Base-by-base conservation (phyloP, 2,888 invertebrate species). In the Synanthedon tipuliformis region DNA sequence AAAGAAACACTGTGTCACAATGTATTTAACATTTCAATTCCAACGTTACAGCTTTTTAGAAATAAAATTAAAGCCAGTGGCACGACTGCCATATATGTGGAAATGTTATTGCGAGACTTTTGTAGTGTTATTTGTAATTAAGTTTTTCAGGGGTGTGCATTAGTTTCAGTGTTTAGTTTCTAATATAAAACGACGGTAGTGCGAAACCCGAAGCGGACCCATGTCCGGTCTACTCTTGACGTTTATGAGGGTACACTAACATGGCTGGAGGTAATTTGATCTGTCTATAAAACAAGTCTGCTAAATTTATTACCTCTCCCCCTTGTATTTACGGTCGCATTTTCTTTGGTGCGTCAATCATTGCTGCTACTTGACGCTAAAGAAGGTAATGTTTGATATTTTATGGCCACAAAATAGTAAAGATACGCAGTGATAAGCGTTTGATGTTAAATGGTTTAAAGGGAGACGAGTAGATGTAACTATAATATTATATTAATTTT, bases 171-270 rank as follows among this genome's bases (percentile, higher is more conserved):
- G 59, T 58, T 56, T 61, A 56, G 56, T 58, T 62, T 62, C 65
- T 73, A 78, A 81, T 70, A 68, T 57, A 62, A 64, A 62, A 63
- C 63, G 73, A 71, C 67, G 70, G 68, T 64, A 67, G 66, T 68
- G 62, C 60, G 81, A 74, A 78, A 81, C 72, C 68, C 69, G 68
- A 81, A 60, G 61, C 71, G 69, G 62, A 78, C 83, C 79, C 81
- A 66, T 66, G 83, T 82, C 78, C 69, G 62, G 60, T n/a, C 61
- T 62, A 68, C 66, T 63, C 72, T 69, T 83, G 83, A 84, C 83
- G 78, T 83, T 84, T 84, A 83, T 82, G 78, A 80, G 82, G 83
- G 84, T 81, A 69, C 66, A 68, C 70, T 70, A 71, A 73, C 75
- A 71, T 63, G 63, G 63, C 65, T 60, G 65, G 62, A 63, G 61